Base-by-base conservation (phyloP, 1,140 invertebrate species). In the Andricus grossulariae region DNA sequence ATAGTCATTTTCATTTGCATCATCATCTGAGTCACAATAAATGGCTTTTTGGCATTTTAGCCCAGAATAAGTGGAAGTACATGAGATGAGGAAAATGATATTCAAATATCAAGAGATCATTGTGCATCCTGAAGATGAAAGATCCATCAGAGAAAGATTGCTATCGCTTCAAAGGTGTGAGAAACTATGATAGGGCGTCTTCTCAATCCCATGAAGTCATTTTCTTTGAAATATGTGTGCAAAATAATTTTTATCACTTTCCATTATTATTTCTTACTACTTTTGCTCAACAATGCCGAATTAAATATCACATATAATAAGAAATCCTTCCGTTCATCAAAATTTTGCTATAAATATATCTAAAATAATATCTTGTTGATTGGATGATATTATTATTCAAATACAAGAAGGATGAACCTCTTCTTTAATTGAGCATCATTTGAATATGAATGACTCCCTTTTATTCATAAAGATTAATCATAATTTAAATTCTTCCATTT, bases 121-220 rank as follows among this genome's bases (percentile, higher is more conserved):
- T 66, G 57, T 66, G 21, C 57, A 66, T 66, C 57, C 21, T 15
- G 10, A 3, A 60, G 55, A 60, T 66, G 21, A 25, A 66, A 66
- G 57, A 66, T 66, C 57, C 25, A 66, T 66, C 57, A 66, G 25
- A 66, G 57, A 66, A 66, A 66, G 57, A 66, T 66, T 66, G 57
- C 57, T 66, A 66, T 66, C 57, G 21, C 57, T 66, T 66, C 39
- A 25, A 66, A 66, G 25, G 57, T 66, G 57, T 66, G 57, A 66
- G 57, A 66, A 66, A 66, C 21, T 16, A 13, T 32, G 25, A 66
- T 66, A 66, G 57, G 57, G 57, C 57, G 57, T 66, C 19, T 66
- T 66, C 57, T 66, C 57, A 66, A 66, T 66, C 57, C 57, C 12
- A 66, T 66, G 57, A 66, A 66, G 57, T 66, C 32, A 66, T 66